Evolutionary conservation across 2,797 vertebrate genomes (phyloP), one percentile per base, ranked within the genome.

Genomic region (Antennarius maculatus): DNA sequence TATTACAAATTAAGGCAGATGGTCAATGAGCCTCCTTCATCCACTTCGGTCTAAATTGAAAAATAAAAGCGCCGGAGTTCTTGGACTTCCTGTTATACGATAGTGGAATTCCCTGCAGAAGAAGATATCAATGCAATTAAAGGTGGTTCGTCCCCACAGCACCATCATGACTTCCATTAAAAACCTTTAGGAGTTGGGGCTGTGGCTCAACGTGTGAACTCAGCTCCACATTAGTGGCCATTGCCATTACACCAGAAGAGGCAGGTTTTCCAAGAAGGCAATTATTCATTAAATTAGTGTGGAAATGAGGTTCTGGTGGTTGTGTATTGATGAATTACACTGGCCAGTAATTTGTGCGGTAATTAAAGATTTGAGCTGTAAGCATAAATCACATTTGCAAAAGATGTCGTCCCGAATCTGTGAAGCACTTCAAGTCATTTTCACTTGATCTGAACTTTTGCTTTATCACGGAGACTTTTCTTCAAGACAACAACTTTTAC

Each of bases 221-320:
- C 76, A 69, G 80, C 93, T 92, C 74, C 80, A 76, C 90, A 90
- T 94, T 92, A 93, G 92, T 81, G 85, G 89, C 88, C 72, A 86
- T 87, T 88, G 81, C 82, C 83, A 89, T 90, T 91, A 59, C 80
- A 92, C 89, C 78, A 90, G 83, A 88, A 77, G 66, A 72, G 66
- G 82, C 81, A 90, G 76, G 85, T 92, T 84, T 82, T 89, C 81
- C 91, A 80, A 92, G 77, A 92, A 94, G 91, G 88, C 93, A 95
- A 96, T 96, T 95, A 95, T 92, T 94, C 93, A 93, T 88, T 66
- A 89, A 92, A 92, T 93, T 92, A 94, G 83, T 84, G 81, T 87
- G 93, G 83, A 94, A 93, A 88, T 84, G 84, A 90, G 92, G 93
- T 93, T 92, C 77, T 93, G 86, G 80, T 93, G 86, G 88, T 95